Evolutionary conservation across 2,797 vertebrate species (phyloP), one percentile per base, ranked within the genome.

Genomic region (Cossypha polioptera): DNA sequence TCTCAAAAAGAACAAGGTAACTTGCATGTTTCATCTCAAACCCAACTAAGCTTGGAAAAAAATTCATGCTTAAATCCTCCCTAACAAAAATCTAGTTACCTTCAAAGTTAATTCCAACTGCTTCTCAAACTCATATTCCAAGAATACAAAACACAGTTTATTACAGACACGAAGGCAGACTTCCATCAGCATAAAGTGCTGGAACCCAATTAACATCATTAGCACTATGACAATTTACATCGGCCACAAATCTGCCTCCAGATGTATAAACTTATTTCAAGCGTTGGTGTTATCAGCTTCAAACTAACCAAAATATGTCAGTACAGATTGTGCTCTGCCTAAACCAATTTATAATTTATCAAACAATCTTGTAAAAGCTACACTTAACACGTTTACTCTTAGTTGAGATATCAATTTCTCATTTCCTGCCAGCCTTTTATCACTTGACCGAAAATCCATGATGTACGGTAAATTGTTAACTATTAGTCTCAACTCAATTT

Each of bases 401-500:
- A 91, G 63, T 84, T 58, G 66, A 92, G 89, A 75, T 84, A 95
- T 89, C 95, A 94, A 35, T 92, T 96, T 93, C 96, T 94, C 90
- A 94, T 96, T 97, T 97, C 94, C 96, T 95, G 87, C 62, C 81
- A 91, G 84, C 84, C 92, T 95, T 93, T 96, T 90, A 95, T 95
- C 93, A 93, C 91, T 93, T 93, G 92, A 96, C 92, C 53, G 29
- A 96, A 95, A 95, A 96, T 95, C 94, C 83, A 95, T 86, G 86
- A 91, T 48, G 85, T 85, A 91, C 15, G 62, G 94, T 96, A 95
- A 97, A 96, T 94, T 95, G 95, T 96, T 96, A 95, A 96, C 94
- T 94, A 88, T 86, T 90, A 94, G 68, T 54, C 84, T 87, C 90
- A 90, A 94, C 72, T 92, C 85, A 75, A 91, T 96, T 96, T 97